Evolutionary conservation across 2,113 vertebrate genomes (phyloP).

Genomic region (Burhinus bistriatus): DNA sequence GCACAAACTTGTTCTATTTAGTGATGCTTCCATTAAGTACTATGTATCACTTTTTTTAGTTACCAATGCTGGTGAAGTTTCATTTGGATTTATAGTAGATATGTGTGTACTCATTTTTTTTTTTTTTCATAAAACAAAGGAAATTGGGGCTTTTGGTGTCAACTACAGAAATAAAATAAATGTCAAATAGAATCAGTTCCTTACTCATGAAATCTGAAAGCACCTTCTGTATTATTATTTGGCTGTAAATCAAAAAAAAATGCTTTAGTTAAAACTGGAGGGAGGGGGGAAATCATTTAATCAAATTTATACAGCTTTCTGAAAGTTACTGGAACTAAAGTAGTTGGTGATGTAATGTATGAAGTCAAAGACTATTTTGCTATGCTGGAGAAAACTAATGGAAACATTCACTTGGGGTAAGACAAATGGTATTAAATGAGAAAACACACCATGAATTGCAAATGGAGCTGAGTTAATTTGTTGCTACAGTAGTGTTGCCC

Average conservation of each 20-base stretch:
- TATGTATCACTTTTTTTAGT: neutral
- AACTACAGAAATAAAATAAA: neutral
- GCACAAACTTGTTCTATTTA: neutral
- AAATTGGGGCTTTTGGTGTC: neutral
- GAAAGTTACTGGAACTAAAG: conserved; percentile 65
- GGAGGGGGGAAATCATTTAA: neutral
- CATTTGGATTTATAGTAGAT: neutral
- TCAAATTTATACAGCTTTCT: conserved; percentile 43
- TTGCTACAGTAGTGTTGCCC: conserved; percentile 86
- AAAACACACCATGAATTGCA: conserved; percentile 88
- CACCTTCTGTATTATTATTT: conserved; percentile 40
- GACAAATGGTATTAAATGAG: conserved; percentile 88
- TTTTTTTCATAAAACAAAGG: neutral
- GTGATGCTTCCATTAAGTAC: neutral
- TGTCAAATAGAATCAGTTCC: neutral
- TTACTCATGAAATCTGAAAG: conserved; percentile 8
- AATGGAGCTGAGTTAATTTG: conserved; percentile 88
- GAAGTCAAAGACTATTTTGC: conserved; percentile 75
- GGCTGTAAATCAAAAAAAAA: conserved; percentile 37
- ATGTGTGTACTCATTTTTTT: neutral
- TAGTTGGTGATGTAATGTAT: conserved; percentile 68
- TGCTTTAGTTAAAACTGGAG: conserved; percentile 32
- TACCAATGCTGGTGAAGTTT: neutral
- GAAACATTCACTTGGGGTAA: conserved; percentile 83
- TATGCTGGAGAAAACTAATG: conserved; percentile 77